Conservation (phyloP, 2,797 vertebrate species). For the Trichosurus vulpecula region DNA sequence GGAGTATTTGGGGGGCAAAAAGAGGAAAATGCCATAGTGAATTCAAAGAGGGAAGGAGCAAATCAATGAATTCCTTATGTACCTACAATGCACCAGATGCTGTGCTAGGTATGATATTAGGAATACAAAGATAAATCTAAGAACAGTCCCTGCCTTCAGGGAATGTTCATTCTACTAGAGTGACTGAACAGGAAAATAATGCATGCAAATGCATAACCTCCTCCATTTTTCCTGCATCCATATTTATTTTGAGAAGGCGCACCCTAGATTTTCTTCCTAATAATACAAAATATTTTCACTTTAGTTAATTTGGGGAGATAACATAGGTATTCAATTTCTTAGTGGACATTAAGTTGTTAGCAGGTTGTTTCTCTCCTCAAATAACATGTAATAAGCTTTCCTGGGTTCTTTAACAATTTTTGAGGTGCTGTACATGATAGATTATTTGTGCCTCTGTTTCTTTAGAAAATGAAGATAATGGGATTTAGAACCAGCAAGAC, state of each 20-base stretch:
- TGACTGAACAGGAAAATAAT: conserved; percentile 47
- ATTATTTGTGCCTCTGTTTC: background rate
- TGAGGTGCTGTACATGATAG: background rate
- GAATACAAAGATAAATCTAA: background rate
- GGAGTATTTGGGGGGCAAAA: background rate
- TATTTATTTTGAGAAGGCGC: conserved; percentile 62
- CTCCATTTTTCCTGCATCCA: conserved; percentile 29
- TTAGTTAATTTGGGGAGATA: conserved; percentile 15
- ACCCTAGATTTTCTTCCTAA: conserved; percentile 68
- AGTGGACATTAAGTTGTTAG: background rate
- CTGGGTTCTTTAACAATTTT: background rate
- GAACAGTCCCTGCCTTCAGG: background rate
- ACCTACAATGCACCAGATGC: background rate
- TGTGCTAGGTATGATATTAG: background rate
- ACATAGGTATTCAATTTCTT: conserved; percentile 14
- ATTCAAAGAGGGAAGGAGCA: background rate
- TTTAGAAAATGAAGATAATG: background rate
- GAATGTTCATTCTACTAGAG: background rate
- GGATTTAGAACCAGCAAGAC: background rate
- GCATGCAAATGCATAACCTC: background rate
- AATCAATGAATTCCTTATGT: background rate
- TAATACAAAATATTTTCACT: conserved; percentile 54
- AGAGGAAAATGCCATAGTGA: background rate
- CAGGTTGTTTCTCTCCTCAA: background rate
- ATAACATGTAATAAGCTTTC: background rate